Evolutionary conservation across 2,113 vertebrate genomes (phyloP).

Genomic region (Trogon melanurus): DNA sequence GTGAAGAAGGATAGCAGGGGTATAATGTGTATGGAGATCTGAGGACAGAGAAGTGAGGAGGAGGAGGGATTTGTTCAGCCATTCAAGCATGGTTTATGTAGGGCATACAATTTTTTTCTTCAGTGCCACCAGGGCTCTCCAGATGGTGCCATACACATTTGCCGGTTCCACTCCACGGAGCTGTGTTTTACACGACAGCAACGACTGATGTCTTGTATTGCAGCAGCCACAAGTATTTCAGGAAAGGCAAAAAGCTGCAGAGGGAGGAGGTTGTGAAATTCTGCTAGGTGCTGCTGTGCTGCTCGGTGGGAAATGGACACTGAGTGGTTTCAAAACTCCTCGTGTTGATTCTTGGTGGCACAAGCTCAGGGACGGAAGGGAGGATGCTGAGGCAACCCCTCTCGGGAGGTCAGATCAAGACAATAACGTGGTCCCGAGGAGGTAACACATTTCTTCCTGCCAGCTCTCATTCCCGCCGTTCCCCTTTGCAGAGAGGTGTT

Average conservation of each 20-base stretch:
- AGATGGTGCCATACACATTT: neutral
- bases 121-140: neutral
- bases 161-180: neutral
- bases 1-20: neutral
- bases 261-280: neutral
- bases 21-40: neutral
- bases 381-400: neutral
- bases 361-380: neutral
- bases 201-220: no score
- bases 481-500: rapidly evolving
- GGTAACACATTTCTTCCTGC: rapidly evolving
- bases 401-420: no score
- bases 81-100: neutral
- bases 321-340: neutral
- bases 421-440: rapidly evolving
- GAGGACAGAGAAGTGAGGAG: neutral
- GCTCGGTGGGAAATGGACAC: rapidly evolving
- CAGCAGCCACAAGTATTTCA: neutral
- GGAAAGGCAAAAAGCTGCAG: neutral
- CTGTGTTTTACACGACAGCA: neutral
- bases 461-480: rapidly evolving
- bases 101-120: neutral
- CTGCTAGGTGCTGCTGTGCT: rapidly evolving
- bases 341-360: rapidly evolving
- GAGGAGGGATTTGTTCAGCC: neutral